Evolutionary conservation across 2,113 vertebrate species (phyloP), one percentile per base, ranked within the genome.

Genomic region (Hyperoodon ampullatus): DNA sequence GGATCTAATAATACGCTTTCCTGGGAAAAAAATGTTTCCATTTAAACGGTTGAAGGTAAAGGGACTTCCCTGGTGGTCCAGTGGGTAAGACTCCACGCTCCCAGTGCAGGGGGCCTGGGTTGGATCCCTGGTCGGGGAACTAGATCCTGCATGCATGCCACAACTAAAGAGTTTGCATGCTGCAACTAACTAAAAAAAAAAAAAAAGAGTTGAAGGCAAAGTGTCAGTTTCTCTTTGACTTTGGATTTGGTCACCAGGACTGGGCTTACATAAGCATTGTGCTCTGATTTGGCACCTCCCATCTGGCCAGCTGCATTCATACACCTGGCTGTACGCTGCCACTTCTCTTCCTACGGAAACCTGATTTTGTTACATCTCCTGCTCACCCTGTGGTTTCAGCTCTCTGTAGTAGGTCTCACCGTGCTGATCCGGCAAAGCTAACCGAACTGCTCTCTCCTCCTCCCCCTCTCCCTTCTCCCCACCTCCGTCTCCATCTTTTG

Each of bases 251-350:
- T 60, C 12, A 5, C 70, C 24, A 58, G 47, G 44, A 33, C 8
- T 33, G 33, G 61, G n/a, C 63, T 47, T n/a, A 1, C 4, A 8
- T 13, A 28, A 16, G 61, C 10, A 6, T 1, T 6, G 0, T 35
- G 47, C 28, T 87, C 60, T 85, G 78, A 81, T 14, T 23, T 50
- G 23, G 0, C 19, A 21, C 19, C 42, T 39, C 28, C 8, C 16
- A 14, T n/a, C 4, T 26, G 72, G 18, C 16, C 44, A 89, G 18
- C 30, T 75, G 55, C 21, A 26, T 53, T 93, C 28, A 33, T n/a
- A 61, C 61, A 14, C 11, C 19, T 92, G 28, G 6, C 61, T 28
- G 4, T 65, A 1, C 8, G 10, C 21, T 66, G 16, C 12, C 3
- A 2, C 2, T 16, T 63, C 47, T 96, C 16, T 77, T 77, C 19